Base-by-base conservation (phyloP, 2,113 vertebrate genomes). In the Leuciscus idus region DNA sequence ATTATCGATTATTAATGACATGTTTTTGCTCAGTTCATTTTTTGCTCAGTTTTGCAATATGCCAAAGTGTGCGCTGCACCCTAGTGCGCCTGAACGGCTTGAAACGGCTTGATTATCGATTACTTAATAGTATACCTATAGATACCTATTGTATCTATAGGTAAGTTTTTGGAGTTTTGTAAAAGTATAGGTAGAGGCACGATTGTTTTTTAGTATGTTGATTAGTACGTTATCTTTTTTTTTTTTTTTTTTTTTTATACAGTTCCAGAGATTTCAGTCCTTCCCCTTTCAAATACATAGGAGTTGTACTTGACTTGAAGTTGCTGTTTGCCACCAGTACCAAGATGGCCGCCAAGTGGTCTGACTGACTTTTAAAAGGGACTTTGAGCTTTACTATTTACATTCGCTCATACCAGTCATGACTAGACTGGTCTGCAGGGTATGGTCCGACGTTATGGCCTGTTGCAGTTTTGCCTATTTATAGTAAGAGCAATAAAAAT, bases 401-500 rank as follows among this genome's bases (percentile, higher is more conserved):
- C 48, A 30, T 55, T 52, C 19, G 48, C 74, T 77, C 15, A 55
- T 52, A 77, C n/a, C 43, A 48, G 74, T 50, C 17, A 28, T 77
- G n/a, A 81, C 39, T 48, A 19, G 36, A 48, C 39, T 64, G 39
- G 48, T 52, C 26, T 70, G 19, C 62, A 52, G 17, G 33, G 8
- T 62, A 64, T 81, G 39, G 39, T 50, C 13, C 6, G 39, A 66
- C 19, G 13, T 57, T 33, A 36, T 57, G 28, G 28, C 28, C 19
- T 23, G 9, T 19, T 8, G 21, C 12, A 61, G 10, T 43, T 61
- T 61, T 43, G 21, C 21, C 26, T 82, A 48, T 82, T 39, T 84
- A 73, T 26, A 55, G 66, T 26, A 26, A 59, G 15, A 17, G 62
- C 62, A 70, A 52, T 59, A 70, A 62, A 81, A 84, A 68, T 50